These are phyloP conservation scores for Mantis religiosa DNA, from an alignment of 2,888 invertebrate species.

Conservation along the genomic window DNA sequence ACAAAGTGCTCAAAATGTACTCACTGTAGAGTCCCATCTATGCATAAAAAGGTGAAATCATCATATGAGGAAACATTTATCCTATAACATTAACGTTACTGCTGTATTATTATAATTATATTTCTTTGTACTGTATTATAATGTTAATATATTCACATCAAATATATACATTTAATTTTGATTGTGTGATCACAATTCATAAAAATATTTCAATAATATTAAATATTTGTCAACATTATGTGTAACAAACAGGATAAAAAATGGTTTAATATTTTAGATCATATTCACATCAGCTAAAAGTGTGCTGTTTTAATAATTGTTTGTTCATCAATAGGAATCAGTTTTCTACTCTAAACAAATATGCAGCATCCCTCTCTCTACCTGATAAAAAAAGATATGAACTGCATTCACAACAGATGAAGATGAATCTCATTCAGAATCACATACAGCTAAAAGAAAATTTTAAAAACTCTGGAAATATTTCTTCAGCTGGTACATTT, in stretches of 20 bases:
- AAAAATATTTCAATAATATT: not conserved
- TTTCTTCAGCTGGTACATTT: not conserved
- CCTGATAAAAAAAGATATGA: not conserved
- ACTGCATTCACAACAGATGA: not conserved
- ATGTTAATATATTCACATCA: not conserved
- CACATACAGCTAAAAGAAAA: not conserved
- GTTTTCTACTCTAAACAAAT: not conserved
- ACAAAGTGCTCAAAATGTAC: slow-evolving; percentile 3
- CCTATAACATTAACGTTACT: not conserved
- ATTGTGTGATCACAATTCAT: not conserved
- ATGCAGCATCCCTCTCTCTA: not conserved
- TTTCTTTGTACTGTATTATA: not conserved
- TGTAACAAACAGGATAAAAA: not conserved
- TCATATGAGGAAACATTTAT: not conserved
- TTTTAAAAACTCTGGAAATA: not conserved
- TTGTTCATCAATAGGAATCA: not conserved
- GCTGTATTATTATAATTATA: not conserved
- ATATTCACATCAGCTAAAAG: not conserved
- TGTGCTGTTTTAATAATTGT: not conserved
- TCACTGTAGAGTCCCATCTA: not conserved
- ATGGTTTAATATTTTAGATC: not conserved
- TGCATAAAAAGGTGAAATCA: not conserved
- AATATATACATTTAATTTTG: not conserved
- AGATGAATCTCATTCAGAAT: not conserved
- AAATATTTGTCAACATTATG: not conserved